phyloP scores from a whole-genome alignment of 2,113 vertebrate genomes.

The Cromileptes altivelis region DNA sequence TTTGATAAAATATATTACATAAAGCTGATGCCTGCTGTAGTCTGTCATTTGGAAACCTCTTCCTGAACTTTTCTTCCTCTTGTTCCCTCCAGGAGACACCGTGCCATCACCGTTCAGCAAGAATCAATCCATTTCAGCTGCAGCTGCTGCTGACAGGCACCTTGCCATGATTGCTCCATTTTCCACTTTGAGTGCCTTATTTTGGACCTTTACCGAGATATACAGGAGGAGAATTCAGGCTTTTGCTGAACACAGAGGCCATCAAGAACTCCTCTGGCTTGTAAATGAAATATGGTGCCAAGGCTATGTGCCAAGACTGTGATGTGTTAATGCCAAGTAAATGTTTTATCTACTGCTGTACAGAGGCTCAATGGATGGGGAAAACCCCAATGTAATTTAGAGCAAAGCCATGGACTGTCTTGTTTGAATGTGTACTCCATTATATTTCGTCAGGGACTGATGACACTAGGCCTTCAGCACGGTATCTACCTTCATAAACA shows the following conservation, averaged over 20 bases:
- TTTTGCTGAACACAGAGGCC: constrained; percentile 22
- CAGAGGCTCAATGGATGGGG: constrained; percentile 27
- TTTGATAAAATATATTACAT: neutral
- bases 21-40: neutral
- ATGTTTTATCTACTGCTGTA: constrained; percentile 48
- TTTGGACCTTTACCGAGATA: constrained; percentile 47
- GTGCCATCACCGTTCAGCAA: constrained; percentile 1
- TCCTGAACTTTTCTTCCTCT: constrained; percentile 11
- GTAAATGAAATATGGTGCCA: constrained; percentile 54
- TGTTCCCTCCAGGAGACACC: constrained; percentile 45
- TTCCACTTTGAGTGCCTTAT: constrained; percentile 61
- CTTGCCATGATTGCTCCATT: constrained; percentile 28
- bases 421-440: constrained; percentile 44
- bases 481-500: constrained; percentile 8
- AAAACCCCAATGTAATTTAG: constrained; percentile 11
- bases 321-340: constrained; percentile 50
- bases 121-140: constrained; percentile 24
- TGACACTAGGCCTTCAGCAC: constrained; percentile 43
- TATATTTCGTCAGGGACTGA: constrained; percentile 38
- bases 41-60: constrained; percentile 3
- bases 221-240: constrained; percentile 5
- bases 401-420: constrained; percentile 51
- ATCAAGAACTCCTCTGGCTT: constrained; percentile 25
- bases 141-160: constrained; percentile 28
- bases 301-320: constrained; percentile 35